Percentiles rank a stretch among this genome's conserved stretches.
phyloP scores from a whole-genome alignment of 2,888 invertebrate species.

The Melipona bicolor region DNA sequence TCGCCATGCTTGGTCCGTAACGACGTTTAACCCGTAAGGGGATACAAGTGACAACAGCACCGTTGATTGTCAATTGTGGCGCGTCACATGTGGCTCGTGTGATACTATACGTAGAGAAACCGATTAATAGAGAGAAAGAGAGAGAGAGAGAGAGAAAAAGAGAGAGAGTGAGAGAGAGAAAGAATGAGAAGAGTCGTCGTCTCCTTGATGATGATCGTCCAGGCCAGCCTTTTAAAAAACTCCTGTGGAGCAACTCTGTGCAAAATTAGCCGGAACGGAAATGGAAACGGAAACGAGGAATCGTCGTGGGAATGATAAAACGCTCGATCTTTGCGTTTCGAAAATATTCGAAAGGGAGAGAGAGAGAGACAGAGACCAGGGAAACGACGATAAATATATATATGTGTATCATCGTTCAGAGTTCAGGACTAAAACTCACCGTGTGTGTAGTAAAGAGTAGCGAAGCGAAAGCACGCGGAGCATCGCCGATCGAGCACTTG shows the following conservation, averaged over 20 bases:
- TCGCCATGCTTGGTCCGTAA: conserved; percentile 44
- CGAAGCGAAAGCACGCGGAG: conserved; percentile 47
- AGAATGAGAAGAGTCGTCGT: conserved; percentile 2
- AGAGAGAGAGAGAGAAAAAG: not conserved
- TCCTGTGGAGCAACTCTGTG: conserved; percentile 36
- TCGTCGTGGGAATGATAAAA: conserved; percentile 45
- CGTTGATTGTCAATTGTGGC: conserved; percentile 43
- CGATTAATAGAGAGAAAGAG: not conserved
- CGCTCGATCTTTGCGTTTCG: conserved; percentile 8
- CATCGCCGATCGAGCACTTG: conserved; percentile 56
- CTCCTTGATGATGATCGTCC: conserved; percentile 22
- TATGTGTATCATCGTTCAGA: not conserved
- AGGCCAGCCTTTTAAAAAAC: conserved; percentile 12
- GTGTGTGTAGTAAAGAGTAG: conserved; percentile 24
- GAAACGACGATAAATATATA: conserved; percentile 7
- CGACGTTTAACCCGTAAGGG: conserved; percentile 19
- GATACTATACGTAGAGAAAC: conserved; percentile 9
- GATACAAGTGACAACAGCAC: conserved; percentile 21
- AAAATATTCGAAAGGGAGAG: conserved; percentile 5
- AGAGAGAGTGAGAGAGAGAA: conserved; percentile 1
- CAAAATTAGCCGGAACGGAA: conserved; percentile 26
- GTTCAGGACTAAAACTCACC: conserved; percentile 2
- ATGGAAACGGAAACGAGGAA: conserved; percentile 24
- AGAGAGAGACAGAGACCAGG: conserved; percentile 1
- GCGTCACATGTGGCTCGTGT: not conserved